Evolutionary conservation across 2,797 vertebrate species (phyloP).

Genomic region (Alosa sapidissima): DNA sequence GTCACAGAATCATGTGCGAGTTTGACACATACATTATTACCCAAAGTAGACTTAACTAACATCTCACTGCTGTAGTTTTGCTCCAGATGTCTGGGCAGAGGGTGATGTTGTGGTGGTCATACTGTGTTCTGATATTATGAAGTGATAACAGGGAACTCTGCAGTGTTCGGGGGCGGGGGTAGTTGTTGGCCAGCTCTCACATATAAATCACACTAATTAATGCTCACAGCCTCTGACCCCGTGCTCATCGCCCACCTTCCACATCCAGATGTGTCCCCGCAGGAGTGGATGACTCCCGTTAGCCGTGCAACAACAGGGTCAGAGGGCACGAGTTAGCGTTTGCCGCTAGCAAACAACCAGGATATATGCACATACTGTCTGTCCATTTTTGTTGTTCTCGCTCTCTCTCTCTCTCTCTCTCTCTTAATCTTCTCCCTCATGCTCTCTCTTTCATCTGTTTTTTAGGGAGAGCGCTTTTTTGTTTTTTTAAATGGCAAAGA

Average conservation of each 20-base stretch:
- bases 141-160: too few species aligned
- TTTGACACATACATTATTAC: background rate
- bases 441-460: background rate
- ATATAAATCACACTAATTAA: conserved; percentile 28
- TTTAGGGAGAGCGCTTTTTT: background rate
- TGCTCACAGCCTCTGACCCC: background rate
- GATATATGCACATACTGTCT: background rate
- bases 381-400: background rate
- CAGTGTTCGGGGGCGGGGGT: background rate
- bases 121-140: too few species aligned
- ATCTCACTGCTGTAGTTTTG: background rate
- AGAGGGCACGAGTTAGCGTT: background rate
- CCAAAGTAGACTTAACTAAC: background rate
- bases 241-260: background rate
- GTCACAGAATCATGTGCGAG: background rate
- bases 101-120: too few species aligned
- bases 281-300: background rate
- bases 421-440: background rate
- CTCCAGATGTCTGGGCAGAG: background rate
- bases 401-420: background rate
- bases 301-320: background rate
- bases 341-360: background rate
- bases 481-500: background rate
- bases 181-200: background rate
- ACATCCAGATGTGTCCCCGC: conserved; percentile 14